These are phyloP conservation scores for Penaeus japonicus DNA, from an alignment of 1,140 invertebrate species.

Conservation along the genomic window DNA sequence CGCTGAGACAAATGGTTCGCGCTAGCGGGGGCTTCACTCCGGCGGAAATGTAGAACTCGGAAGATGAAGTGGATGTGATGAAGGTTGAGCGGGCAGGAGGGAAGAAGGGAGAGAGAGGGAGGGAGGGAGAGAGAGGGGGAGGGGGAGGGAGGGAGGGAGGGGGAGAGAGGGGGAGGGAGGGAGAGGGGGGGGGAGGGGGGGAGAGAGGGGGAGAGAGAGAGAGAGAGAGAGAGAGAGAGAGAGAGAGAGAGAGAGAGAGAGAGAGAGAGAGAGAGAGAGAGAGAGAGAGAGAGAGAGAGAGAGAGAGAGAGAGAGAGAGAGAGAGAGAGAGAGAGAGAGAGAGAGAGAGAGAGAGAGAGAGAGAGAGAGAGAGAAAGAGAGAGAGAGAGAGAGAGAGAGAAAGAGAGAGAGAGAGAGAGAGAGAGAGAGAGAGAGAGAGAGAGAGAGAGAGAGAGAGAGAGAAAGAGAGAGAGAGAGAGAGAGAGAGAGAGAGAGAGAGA, in stretches of 20 bases:
- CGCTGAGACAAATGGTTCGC: too few relatives aligned
- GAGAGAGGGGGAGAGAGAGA: neutral
- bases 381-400: too few relatives aligned
- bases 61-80: neutral
- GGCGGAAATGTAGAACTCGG: neutral
- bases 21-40: too few relatives aligned
- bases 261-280: neutral
- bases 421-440: neutral
- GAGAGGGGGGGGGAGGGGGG: neutral
- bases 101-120: neutral
- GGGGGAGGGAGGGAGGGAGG: neutral
- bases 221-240: neutral
- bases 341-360: neutral
- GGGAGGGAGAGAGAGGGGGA: neutral
- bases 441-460: neutral
- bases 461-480: neutral
- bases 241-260: neutral
- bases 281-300: neutral
- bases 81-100: neutral
- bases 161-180: neutral
- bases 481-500: neutral
- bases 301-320: neutral
- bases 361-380: neutral
- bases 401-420: neutral
- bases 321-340: neutral